Evolutionary conservation across 2,797 vertebrate species (phyloP).

Genomic region (Tympanoctomys barrerae): DNA sequence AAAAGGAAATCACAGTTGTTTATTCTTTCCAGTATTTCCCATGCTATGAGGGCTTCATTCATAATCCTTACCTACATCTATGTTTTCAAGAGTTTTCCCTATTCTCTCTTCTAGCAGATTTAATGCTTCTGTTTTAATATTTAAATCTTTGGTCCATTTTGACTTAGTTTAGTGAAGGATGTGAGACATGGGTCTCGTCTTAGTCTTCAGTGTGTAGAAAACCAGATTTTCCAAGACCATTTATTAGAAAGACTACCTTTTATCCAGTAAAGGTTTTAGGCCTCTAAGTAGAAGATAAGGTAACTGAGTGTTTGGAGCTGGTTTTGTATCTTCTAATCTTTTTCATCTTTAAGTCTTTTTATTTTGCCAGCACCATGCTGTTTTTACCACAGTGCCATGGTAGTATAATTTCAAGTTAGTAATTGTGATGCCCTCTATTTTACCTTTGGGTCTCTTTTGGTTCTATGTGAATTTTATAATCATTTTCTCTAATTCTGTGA

Average conservation of each 20-base stretch:
- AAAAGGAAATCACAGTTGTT: neutral
- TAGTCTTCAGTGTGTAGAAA: neutral
- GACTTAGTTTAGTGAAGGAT: neutral
- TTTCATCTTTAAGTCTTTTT: neutral
- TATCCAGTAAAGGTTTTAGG: neutral
- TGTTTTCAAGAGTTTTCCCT: neutral
- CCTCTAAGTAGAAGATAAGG: neutral
- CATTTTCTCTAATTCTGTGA: neutral
- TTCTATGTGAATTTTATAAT: neutral
- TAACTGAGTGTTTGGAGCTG: neutral
- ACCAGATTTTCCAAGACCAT: neutral
- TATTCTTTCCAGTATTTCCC: neutral
- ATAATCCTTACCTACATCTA: neutral
- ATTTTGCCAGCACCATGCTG: neutral
- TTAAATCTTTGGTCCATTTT: neutral
- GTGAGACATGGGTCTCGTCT: neutral
- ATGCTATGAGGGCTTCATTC: neutral
- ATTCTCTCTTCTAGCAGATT: neutral
- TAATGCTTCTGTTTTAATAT: neutral
- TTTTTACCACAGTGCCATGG: neutral
- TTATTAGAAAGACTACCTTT: neutral
- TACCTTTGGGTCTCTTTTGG: neutral
- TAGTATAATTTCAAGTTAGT: neutral
- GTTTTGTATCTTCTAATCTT: neutral
- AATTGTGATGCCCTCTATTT: neutral